Evolutionary conservation across 2,888 invertebrate genomes (phyloP).

Genomic region (Polydesmus complanatus): DNA sequence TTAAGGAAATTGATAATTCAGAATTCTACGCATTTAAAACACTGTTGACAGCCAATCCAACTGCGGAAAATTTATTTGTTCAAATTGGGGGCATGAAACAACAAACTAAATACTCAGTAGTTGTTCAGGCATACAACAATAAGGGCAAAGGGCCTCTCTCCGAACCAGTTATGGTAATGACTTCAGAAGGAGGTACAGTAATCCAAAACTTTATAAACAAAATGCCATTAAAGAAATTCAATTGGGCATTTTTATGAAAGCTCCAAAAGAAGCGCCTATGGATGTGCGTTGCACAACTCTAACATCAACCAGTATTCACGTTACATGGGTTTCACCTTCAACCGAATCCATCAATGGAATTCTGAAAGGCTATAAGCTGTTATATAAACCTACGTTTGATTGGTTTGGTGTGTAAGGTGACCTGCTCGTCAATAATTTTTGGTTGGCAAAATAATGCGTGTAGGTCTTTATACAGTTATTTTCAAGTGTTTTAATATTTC

Average conservation of each 20-base stretch:
- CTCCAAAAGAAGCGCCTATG: constrained; percentile 46
- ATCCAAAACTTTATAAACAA: neutral
- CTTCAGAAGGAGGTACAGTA: constrained; percentile 17
- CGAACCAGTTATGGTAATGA: constrained; percentile 18
- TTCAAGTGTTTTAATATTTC: neutral
- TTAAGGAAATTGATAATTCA: constrained; percentile 13
- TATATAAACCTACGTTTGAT: constrained; percentile 76
- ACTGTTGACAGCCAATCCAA: constrained; percentile 14
- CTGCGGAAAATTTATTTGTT: constrained; percentile 11
- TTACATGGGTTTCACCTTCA: constrained; percentile 89
- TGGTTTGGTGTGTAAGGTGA: constrained; percentile 56
- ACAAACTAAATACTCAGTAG: constrained; percentile 17
- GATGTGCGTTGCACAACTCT: constrained; percentile 83
- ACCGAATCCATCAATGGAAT: constrained; percentile 83
- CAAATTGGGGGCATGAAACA: constrained; percentile 16
- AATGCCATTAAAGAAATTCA: neutral
- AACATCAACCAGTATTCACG: constrained; percentile 84
- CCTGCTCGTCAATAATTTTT: neutral
- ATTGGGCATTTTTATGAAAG: constrained; percentile 22
- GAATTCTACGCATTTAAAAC: constrained; percentile 17
- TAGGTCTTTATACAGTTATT: neutral
- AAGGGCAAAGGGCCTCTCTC: constrained; percentile 18
- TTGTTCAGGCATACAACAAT: constrained; percentile 18
- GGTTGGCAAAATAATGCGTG: too few species aligned
- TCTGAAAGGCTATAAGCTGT: constrained; percentile 88